Percentiles rank a stretch among this genome's conserved stretches.
Conservation (phyloP, 2,113 vertebrate species). For the Cnemophilus loriae region DNA sequence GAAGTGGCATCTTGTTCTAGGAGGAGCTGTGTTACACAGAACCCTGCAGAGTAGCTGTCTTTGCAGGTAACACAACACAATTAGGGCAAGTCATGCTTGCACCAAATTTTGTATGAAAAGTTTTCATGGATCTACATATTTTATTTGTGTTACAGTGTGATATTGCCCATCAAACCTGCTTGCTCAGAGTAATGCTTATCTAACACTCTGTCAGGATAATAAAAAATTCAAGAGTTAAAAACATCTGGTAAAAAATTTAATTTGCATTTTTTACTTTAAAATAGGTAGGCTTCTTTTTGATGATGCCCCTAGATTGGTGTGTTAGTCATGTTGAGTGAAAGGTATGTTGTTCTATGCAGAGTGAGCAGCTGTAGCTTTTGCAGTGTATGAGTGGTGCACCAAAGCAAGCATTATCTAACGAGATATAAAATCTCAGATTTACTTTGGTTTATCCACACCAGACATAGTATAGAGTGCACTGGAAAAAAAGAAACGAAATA, state of each 20-base stretch:
- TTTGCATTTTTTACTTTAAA: background rate
- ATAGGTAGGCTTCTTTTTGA: background rate
- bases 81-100: background rate
- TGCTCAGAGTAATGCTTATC: background rate
- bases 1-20: background rate
- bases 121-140: background rate
- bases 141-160: background rate
- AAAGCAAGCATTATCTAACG: background rate
- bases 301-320: background rate
- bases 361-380: background rate
- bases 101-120: background rate
- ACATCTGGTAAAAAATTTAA: background rate
- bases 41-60: background rate
- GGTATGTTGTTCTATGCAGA: background rate
- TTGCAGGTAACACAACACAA: background rate
- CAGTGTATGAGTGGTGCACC: background rate
- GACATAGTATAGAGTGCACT: background rate
- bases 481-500: background rate
- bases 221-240: background rate
- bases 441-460: background rate
- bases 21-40: background rate
- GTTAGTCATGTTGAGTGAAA: background rate
- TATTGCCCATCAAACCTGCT: background rate
- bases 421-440: background rate
- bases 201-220: background rate